Percentiles rank a stretch among this genome's conserved stretches.
phyloP scores from a whole-genome alignment of 92 coral and sea anemone genomes.

The Parazoanthus darwini region DNA sequence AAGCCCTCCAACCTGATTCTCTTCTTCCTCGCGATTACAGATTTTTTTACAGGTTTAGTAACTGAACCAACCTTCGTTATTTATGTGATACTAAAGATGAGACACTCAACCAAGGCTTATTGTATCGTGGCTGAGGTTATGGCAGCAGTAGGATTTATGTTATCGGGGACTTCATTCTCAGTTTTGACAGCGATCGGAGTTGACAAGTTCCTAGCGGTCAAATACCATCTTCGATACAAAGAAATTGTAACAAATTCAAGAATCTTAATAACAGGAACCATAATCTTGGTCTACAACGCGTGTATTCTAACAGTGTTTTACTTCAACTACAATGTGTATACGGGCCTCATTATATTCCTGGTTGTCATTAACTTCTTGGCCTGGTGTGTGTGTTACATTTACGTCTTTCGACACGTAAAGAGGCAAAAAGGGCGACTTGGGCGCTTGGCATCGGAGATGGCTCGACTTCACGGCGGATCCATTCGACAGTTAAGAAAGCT shows the following conservation, averaged over 20 bases:
- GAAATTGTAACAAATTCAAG: conserved; percentile 11
- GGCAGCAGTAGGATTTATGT: conserved; percentile 38
- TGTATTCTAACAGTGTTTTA: conserved; percentile 24
- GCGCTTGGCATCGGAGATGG: background rate
- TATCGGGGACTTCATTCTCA: conserved; percentile 35
- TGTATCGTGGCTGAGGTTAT: conserved; percentile 33
- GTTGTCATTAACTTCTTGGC: conserved; percentile 20
- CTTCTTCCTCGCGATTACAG: conserved; percentile 47
- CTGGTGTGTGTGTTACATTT: conserved; percentile 15
- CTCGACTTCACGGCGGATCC: background rate
- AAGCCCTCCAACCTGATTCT: conserved; percentile 61
- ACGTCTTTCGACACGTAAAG: conserved; percentile 18
- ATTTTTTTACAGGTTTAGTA: conserved; percentile 20
- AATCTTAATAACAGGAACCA: background rate
- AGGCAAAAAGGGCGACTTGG: background rate
- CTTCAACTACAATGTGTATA: conserved; percentile 16
- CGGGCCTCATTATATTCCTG: conserved; percentile 6
- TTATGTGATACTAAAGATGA: conserved; percentile 23
- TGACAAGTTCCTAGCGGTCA: conserved; percentile 18
- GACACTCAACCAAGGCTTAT: background rate
- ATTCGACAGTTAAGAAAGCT: background rate
- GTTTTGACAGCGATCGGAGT: conserved; percentile 9
- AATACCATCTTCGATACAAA: conserved; percentile 30
- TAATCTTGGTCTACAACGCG: conserved; percentile 7
- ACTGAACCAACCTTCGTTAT: conserved; percentile 36